Percentiles rank a stretch among this genome's conserved stretches.
phyloP scores from a whole-genome alignment of 1,140 invertebrate species.

The Magallana gigas region DNA sequence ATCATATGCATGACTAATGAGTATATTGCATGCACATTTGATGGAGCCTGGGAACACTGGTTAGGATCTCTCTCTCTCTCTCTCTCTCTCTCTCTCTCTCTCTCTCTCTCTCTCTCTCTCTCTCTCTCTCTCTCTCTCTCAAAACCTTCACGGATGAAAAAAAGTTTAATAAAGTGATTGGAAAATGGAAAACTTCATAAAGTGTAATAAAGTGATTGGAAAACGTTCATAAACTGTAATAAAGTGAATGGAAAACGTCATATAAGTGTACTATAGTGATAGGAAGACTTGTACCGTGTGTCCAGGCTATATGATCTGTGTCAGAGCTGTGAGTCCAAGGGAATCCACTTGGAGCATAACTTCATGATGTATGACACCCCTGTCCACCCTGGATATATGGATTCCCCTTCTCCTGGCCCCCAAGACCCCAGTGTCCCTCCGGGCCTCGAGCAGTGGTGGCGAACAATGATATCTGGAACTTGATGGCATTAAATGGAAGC shows the following conservation, averaged over 20 bases:
- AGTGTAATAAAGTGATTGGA: conserved; percentile 81
- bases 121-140: too few species aligned
- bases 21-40: too few species aligned
- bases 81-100: too few species aligned
- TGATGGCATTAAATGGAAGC: too few species aligned
- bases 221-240: conserved; percentile 76
- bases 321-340: conserved; percentile 85
- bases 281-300: conserved; percentile 90
- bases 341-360: conserved; percentile 87
- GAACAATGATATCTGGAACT: not conserved
- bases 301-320: conserved; percentile 92
- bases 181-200: too few species aligned
- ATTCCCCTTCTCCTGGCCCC: conserved; percentile 15
- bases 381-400: conserved; percentile 47
- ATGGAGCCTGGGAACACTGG: too few species aligned
- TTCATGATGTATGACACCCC: conserved; percentile 86
- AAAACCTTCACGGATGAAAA: too few species aligned
- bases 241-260: too few species aligned
- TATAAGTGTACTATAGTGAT: conserved; percentile 76
- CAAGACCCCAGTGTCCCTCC: conserved; percentile 16
- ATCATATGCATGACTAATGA: too few species aligned
- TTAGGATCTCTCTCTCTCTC: too few species aligned
- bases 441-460: conserved; percentile 33
- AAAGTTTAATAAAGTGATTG: too few species aligned
- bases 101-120: too few species aligned